Conservation (phyloP, 1,140 invertebrate genomes). For the Pinna nobilis region DNA sequence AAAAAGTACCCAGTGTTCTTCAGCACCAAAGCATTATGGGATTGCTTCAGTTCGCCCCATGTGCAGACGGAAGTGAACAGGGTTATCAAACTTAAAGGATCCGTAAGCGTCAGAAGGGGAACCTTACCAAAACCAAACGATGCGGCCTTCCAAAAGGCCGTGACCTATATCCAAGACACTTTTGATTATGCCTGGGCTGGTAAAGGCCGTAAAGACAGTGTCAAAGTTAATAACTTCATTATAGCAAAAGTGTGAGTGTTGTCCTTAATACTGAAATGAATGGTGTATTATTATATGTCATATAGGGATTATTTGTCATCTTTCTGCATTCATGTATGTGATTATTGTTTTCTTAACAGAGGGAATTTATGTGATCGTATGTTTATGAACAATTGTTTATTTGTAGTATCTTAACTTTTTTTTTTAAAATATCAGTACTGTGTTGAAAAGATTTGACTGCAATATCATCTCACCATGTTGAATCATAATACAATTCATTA, state of each 20-base stretch:
- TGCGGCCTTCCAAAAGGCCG: constrained; percentile 20
- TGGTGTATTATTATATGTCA: no score
- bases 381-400: no score
- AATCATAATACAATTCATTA: no score
- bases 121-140: constrained; percentile 16
- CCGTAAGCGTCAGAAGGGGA: constrained; percentile 27
- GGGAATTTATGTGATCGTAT: no score
- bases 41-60: constrained; percentile 11
- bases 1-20: constrained; percentile 38
- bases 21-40: constrained; percentile 4
- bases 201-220: constrained; percentile 3
- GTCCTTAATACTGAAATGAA: no score
- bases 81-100: constrained; percentile 35
- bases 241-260: constrained; percentile 36
- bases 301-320: no score
- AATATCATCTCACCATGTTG: no score
- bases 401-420: no score
- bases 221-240: constrained; percentile 34
- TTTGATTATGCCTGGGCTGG: constrained; percentile 47
- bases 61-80: constrained; percentile 28
- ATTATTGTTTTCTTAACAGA: no score
- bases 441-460: no score
- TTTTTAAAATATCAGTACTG: no score
- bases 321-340: no score
- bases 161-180: constrained; percentile 30